phyloP scores from a whole-genome alignment of 2,888 invertebrate species.

The Ptilodon capucinus region DNA sequence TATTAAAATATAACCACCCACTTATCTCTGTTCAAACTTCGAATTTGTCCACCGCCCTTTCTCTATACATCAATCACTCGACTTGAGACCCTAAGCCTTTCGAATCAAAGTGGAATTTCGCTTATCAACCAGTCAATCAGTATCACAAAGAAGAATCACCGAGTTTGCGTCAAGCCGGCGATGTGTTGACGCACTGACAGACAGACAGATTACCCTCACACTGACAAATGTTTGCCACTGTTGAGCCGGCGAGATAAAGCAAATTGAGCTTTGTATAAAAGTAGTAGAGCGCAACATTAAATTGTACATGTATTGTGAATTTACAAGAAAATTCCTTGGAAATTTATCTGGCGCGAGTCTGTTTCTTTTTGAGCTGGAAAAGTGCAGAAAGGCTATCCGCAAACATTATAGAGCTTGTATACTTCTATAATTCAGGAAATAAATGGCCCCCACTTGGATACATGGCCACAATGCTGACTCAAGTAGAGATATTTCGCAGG shows the following conservation, averaged over 20 bases:
- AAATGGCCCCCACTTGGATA: slow-evolving; percentile 9
- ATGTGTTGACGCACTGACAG: slow-evolving; percentile 67
- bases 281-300: slow-evolving; percentile 29
- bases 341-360: slow-evolving; percentile 24
- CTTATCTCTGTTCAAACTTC: slow-evolving; percentile 42
- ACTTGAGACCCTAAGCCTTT: slow-evolving; percentile 51
- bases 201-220: slow-evolving; percentile 65
- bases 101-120: slow-evolving; percentile 59
- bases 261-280: slow-evolving; percentile 35
- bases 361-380: slow-evolving; percentile 23
- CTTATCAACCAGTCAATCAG: slow-evolving; percentile 72
- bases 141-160: slow-evolving; percentile 66
- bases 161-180: slow-evolving; percentile 53
- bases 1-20: slow-evolving; percentile 29
- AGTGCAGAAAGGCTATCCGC: slow-evolving; percentile 14
- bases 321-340: slow-evolving; percentile 12
- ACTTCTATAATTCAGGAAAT: slow-evolving; percentile 19
- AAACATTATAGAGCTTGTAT: slow-evolving; percentile 14
- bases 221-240: slow-evolving; percentile 60
- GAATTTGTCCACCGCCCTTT: slow-evolving; percentile 42
- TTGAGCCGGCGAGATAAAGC: slow-evolving; percentile 24
- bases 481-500: too few relatives aligned
- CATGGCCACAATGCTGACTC: background rate
- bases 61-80: slow-evolving; percentile 54
- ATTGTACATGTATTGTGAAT: slow-evolving; percentile 8